Conservation (phyloP, 2,113 vertebrate genomes). For the Baryphthengus martii region DNA sequence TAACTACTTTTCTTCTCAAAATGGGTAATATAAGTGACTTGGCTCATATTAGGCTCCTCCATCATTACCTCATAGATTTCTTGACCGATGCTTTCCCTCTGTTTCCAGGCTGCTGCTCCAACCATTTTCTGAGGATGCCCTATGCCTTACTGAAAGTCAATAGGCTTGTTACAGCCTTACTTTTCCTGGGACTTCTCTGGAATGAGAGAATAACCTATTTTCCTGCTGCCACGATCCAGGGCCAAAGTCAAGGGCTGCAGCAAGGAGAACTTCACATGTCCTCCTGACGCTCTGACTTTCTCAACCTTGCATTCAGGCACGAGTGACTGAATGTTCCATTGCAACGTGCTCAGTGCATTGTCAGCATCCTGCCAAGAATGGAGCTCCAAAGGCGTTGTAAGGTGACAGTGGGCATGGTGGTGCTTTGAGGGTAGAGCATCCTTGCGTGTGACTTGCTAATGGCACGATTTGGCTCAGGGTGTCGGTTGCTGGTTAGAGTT, state of each 20-base stretch:
- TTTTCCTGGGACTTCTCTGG: not conserved
- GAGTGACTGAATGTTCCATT: not conserved
- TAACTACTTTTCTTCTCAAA: not conserved
- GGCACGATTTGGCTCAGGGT: not conserved
- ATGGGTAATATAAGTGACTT: not conserved
- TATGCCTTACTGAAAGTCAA: not conserved
- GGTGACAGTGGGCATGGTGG: not conserved
- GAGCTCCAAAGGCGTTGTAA: not conserved
- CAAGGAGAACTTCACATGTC: not conserved
- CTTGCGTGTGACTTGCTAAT: not conserved
- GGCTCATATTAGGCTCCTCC: not conserved
- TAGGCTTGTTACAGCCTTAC: not conserved
- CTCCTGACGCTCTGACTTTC: not conserved
- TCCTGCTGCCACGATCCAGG: not conserved
- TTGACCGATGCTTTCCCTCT: not conserved
- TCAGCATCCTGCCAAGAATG: not conserved
- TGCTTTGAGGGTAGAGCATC: not conserved
- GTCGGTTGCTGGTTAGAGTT: conserved; percentile 1
- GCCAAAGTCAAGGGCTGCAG: not conserved
- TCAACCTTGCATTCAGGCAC: not conserved
- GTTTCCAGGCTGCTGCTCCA: not conserved
- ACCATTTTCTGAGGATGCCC: not conserved
- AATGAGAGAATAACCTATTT: not conserved
- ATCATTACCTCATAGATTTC: not conserved
- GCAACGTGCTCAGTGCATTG: not conserved